These are phyloP conservation scores for Chlorodrepanis virens DNA, from an alignment of 2,113 vertebrate genomes.

Conservation along the genomic window DNA sequence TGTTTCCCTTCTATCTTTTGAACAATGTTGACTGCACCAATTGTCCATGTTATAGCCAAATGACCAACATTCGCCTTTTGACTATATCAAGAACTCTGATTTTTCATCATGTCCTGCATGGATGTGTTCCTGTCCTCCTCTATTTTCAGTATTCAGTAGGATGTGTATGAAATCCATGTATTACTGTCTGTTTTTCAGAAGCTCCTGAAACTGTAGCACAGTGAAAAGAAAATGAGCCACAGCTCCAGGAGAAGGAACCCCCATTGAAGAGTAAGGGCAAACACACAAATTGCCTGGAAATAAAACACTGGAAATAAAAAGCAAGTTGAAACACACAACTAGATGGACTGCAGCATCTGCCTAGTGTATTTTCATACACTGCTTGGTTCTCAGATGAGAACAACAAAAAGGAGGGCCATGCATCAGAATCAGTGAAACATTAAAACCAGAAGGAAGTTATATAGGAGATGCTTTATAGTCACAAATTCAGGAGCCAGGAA, in stretches of 20 bases:
- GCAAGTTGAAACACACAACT: background rate
- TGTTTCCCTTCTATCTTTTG: background rate
- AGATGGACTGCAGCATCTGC: background rate
- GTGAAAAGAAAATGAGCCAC: background rate
- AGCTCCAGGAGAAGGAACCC: background rate
- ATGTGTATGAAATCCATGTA: background rate
- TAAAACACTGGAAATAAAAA: background rate
- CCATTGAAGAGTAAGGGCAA: background rate
- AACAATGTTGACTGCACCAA: background rate
- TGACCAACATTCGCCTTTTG: background rate
- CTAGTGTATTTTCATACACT: background rate
- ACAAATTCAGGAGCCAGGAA: background rate
- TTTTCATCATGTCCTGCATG: background rate
- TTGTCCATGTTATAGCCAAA: background rate
- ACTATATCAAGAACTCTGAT: background rate
- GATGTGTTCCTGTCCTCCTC: background rate
- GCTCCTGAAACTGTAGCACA: background rate
- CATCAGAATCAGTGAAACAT: background rate
- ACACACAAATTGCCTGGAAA: background rate
- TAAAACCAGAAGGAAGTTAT: background rate
- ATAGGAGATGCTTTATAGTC: background rate
- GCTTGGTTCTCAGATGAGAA: background rate
- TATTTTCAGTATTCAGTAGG: background rate
- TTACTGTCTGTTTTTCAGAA: background rate
- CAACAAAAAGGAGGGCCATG: background rate